phyloP scores from a whole-genome alignment of 2,113 vertebrate genomes.

The Microtus oregoni region DNA sequence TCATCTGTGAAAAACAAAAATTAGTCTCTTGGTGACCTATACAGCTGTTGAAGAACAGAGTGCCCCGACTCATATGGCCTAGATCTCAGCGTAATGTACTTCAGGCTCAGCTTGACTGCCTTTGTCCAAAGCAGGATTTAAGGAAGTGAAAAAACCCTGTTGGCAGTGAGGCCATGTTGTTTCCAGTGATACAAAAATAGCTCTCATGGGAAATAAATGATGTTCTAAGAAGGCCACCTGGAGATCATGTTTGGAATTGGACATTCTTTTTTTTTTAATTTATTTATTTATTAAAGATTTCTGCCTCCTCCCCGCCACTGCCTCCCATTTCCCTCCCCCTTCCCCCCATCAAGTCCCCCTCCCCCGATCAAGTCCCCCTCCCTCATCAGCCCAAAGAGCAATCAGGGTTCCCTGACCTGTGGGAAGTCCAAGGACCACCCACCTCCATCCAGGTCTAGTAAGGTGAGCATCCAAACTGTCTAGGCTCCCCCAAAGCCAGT shows the following conservation, averaged over 20 bases:
- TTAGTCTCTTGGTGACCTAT: background rate
- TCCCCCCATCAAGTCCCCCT: too few species aligned
- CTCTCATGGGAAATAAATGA: slow-evolving; percentile 29
- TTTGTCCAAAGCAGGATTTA: background rate
- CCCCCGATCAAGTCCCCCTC: too few species aligned
- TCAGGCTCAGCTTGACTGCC: background rate
- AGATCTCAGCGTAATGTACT: background rate
- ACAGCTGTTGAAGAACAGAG: background rate
- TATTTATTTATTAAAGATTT: too few species aligned
- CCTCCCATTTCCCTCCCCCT: too few species aligned
- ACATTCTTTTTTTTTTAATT: too few species aligned
- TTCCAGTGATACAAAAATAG: slow-evolving; percentile 7
- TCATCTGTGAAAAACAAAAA: background rate
- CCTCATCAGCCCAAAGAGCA: too few species aligned
- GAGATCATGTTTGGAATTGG: background rate
- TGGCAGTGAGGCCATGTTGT: background rate
- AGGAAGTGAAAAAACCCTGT: background rate
- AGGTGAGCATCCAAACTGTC: too few species aligned
- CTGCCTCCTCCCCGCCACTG: too few species aligned
- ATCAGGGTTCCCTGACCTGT: too few species aligned
- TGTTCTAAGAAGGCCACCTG: background rate
- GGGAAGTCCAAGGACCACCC: too few species aligned
- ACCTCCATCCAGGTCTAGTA: too few species aligned
- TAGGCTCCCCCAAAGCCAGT: too few species aligned
- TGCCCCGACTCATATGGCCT: background rate